Conservation (phyloP, 1,140 invertebrate species). For the Saxidomus purpurata region DNA sequence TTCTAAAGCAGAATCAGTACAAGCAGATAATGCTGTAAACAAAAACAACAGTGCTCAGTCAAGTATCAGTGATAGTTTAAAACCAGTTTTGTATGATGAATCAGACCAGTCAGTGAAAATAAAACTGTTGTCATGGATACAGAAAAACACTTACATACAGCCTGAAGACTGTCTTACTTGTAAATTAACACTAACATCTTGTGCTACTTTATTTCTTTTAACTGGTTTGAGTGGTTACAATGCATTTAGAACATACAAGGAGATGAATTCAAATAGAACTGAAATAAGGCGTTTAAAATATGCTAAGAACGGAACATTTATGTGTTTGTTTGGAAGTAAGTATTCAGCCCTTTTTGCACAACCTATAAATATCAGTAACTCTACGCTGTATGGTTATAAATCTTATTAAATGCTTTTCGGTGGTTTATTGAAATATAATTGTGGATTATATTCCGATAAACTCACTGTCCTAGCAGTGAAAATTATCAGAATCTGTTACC, state of each 20-base stretch:
- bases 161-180: neutral
- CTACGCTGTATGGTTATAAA: no score
- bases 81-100: constrained; percentile 25
- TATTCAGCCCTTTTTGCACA: no score
- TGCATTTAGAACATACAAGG: neutral
- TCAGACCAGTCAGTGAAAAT: neutral
- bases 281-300: no score
- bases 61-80: neutral
- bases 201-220: neutral
- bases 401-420: no score
- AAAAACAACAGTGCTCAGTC: neutral
- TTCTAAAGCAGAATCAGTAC: neutral
- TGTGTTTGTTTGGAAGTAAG: no score
- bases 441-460: no score
- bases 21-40: neutral
- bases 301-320: no score
- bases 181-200: neutral
- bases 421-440: no score
- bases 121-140: neutral
- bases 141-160: constrained; percentile 10
- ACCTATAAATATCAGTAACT: no score
- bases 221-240: neutral
- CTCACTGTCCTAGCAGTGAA: no score
- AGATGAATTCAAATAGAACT: no score
- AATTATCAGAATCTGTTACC: no score